Evolutionary conservation across 1,140 invertebrate genomes (phyloP).

Genomic region (Ostrea denselamellosa): DNA sequence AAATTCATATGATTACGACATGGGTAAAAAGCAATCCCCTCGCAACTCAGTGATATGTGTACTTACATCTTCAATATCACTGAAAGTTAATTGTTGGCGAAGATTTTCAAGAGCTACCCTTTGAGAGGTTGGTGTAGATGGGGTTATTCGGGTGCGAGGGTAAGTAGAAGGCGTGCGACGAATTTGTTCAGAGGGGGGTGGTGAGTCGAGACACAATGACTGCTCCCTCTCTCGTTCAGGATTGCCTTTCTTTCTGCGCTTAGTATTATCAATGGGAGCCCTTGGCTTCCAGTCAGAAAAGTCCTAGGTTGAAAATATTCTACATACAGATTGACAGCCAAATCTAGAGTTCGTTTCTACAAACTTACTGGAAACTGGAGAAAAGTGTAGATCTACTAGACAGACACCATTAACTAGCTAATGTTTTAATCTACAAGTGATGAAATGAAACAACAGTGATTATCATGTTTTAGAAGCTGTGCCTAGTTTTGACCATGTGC

Average conservation of each 20-base stretch:
- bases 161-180: conserved; percentile 72
- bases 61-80: conserved; percentile 75
- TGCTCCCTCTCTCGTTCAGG: conserved; percentile 75
- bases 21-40: not conserved
- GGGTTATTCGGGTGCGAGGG: conserved; percentile 71
- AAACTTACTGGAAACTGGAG: not conserved
- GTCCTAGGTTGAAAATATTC: conserved; percentile 64
- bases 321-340: conserved; percentile 7
- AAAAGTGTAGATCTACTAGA: not conserved
- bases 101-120: conserved; percentile 74
- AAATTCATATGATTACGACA: not conserved
- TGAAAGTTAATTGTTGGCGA: conserved; percentile 73
- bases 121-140: conserved; percentile 70
- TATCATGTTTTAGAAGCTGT: not conserved
- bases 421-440: not conserved
- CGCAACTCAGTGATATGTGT: not conserved
- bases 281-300: conserved; percentile 73
- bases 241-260: conserved; percentile 74
- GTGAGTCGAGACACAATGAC: conserved; percentile 72
- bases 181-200: conserved; percentile 69
- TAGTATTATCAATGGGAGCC: conserved; percentile 66
- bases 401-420: not conserved
- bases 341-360: not conserved
- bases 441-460: not conserved
- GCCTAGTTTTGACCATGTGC: not conserved